phyloP scores from a whole-genome alignment of 2,888 invertebrate genomes.

The Isotomurus palustris region DNA sequence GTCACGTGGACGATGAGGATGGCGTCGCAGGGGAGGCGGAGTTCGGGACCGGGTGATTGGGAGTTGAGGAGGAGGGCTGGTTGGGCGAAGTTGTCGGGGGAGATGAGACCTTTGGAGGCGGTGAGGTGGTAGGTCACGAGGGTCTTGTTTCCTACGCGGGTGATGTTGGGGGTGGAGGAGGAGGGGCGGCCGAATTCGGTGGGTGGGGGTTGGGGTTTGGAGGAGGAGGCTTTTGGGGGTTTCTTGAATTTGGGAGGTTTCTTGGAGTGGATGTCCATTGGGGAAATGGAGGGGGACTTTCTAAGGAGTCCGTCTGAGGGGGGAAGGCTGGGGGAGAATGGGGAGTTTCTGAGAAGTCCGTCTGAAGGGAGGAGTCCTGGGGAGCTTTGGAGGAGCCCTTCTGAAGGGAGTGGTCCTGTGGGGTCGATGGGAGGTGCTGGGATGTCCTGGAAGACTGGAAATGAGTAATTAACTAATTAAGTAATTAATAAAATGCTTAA shows the following conservation, averaged over 20 bases:
- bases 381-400: neutral
- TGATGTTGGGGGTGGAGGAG: conserved; percentile 10
- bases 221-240: no score
- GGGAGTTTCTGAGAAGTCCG: no score
- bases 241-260: neutral
- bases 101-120: conserved; percentile 13
- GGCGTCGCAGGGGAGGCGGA: conserved; percentile 17
- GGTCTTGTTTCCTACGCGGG: conserved; percentile 16
- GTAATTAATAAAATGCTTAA: neutral
- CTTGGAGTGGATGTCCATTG: neutral
- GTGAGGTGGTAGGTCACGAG: conserved; percentile 13
- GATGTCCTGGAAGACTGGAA: conserved; percentile 15
- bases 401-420: neutral
- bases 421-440: neutral
- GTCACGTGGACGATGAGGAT: conserved; percentile 18
- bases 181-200: no score
- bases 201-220: neutral
- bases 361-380: neutral
- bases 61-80: conserved; percentile 25
- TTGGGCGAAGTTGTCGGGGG: conserved; percentile 28
- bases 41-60: conserved; percentile 29
- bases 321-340: neutral
- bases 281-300: neutral
- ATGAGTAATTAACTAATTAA: neutral
- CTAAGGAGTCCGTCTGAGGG: neutral